Conservation (phyloP, 2,888 invertebrate genomes). For the Agonum fuliginosum region DNA sequence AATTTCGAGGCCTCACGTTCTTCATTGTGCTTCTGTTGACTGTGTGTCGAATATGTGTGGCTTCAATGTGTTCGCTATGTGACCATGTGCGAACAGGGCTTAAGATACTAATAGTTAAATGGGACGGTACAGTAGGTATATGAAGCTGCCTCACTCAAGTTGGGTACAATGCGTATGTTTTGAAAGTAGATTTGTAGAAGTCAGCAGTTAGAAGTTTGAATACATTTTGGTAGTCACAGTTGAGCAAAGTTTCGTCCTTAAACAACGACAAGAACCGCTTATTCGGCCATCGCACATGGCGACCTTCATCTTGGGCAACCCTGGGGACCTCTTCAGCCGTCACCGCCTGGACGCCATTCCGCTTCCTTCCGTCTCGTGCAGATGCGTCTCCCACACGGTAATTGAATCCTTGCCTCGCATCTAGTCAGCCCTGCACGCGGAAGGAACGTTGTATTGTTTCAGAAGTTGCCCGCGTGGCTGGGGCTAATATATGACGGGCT, state of each 20-base stretch:
- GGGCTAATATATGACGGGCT: slow-evolving; percentile 52
- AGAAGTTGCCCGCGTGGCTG: slow-evolving; percentile 2
- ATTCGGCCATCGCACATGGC: background rate
- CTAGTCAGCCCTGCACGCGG: slow-evolving; percentile 2
- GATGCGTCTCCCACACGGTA: slow-evolving; percentile 22
- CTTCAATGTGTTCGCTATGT: too few species aligned
- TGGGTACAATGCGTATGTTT: too few species aligned
- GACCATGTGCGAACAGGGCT: too few species aligned
- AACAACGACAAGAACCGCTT: slow-evolving; percentile 35
- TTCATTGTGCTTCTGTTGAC: too few species aligned
- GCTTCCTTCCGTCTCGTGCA: slow-evolving; percentile 22
- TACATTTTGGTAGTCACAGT: background rate
- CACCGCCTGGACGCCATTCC: slow-evolving; percentile 15
- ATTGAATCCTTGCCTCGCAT: slow-evolving; percentile 47
- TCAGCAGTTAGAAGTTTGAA: too few species aligned
- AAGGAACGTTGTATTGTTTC: slow-evolving; percentile 43
- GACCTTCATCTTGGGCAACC: slow-evolving; percentile 9
- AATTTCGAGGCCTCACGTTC: too few species aligned
- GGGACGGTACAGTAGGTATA: too few species aligned
- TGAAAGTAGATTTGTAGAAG: too few species aligned
- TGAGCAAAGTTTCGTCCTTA: background rate
- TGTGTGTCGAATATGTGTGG: too few species aligned
- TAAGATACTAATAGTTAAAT: too few species aligned
- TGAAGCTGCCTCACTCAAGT: too few species aligned
- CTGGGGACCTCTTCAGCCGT: slow-evolving; percentile 39